Conservation (phyloP, 2,888 invertebrate species). For the Eupithecia tripunctaria region DNA sequence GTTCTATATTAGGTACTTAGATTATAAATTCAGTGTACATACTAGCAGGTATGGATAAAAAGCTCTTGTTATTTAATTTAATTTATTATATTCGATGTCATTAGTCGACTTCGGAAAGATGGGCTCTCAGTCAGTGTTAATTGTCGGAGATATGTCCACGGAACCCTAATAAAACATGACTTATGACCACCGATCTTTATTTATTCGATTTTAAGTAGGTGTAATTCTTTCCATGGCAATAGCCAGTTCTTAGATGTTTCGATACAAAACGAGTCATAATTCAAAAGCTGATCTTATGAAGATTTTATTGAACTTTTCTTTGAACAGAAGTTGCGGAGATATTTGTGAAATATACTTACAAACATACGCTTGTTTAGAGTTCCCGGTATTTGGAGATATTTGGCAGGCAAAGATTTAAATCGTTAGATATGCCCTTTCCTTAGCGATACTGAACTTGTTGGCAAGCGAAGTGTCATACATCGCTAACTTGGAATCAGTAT, state of each 20-base stretch:
- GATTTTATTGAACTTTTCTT: not conserved
- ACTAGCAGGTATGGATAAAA: too few relatives aligned
- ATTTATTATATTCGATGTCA: too few relatives aligned
- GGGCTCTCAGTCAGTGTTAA: not conserved
- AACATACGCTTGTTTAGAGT: not conserved
- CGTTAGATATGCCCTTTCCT: too few relatives aligned
- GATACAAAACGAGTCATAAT: slow-evolving; percentile 8
- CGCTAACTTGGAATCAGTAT: too few relatives aligned
- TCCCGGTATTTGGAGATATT: too few relatives aligned
- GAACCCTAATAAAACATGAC: slow-evolving; percentile 58
- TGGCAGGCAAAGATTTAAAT: too few relatives aligned
- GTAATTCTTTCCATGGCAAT: slow-evolving; percentile 48
- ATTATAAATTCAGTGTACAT: too few relatives aligned
- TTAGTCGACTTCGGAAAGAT: not conserved
- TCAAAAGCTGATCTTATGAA: not conserved
- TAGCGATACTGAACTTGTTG: too few relatives aligned
- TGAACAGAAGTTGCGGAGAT: not conserved
- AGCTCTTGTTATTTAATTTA: too few relatives aligned
- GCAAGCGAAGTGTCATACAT: too few relatives aligned
- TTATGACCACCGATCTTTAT: slow-evolving; percentile 53
- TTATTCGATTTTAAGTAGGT: slow-evolving; percentile 54
- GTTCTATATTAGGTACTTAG: too few relatives aligned
- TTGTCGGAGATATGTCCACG: slow-evolving; percentile 37
- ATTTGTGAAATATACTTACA: not conserved
- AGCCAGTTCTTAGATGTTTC: slow-evolving; percentile 1